Evolutionary conservation across 2,113 vertebrate species (phyloP), one percentile per base, ranked within the genome.

Genomic region (Hoplias malabaricus): DNA sequence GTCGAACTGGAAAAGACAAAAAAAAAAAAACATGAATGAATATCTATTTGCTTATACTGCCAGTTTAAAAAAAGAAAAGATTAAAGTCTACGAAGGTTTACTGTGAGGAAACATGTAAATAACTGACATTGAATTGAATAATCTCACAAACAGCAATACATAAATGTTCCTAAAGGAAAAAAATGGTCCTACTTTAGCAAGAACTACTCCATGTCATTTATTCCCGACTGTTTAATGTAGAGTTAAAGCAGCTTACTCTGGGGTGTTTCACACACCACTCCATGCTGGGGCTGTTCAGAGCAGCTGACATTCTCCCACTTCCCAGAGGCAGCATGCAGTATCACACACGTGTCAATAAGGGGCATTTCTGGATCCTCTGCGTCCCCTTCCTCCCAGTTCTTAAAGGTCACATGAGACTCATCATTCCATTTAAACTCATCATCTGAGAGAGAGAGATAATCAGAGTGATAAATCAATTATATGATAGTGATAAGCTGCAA

Each of bases 301-400:
- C 95, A 97, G 76, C 92, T 92, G 77, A 92, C 88, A 16, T 89
- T 91, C 81, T 88, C 90, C 96, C 96, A 97, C 81, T 84, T 87
- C 16, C 95, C 94, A 0, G 93, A 92, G 79, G 67, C 77, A 54
- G 85, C 90, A 65, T 94, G 88, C 84, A 97, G 86, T 56, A 88
- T 86, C 38, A 86, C 93, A 80, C 96, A 97, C 0, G 88, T 94
- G 53, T 96, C 91, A 56, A 93, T 11, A 1, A 70, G 27, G 13
- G 56, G 2, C 0, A 89, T 74, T 14, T 91, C 89, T 0, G 86
- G 79, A 0, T 31, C 73, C 5, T 14, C 71, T 1, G 75, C 56
- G 7, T 80, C 79, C 40, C 83, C 63, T 23, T 86, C 74, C 84
- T 91, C 90, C 94, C 94, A 97, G 82, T 96, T 95, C 5, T 81